Conservation (phyloP, 2,888 invertebrate genomes). For the Zygogramma bicolorata region DNA sequence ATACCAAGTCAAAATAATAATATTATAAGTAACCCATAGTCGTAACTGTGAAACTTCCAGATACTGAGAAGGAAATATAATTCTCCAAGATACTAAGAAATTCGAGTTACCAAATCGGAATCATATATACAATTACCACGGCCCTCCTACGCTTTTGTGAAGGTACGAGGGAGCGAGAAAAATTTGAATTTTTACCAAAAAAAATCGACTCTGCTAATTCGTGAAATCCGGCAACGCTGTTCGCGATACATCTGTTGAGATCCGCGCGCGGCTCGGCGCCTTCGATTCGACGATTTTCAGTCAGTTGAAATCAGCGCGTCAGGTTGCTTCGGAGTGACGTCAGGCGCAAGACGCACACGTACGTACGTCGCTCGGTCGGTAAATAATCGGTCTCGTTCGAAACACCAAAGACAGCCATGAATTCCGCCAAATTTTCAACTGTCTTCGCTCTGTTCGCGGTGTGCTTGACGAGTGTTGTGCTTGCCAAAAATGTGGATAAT, state of each 20-base stretch:
- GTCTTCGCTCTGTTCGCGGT: conserved; percentile 40
- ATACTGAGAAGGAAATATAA: too few relatives aligned
- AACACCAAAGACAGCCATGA: neutral
- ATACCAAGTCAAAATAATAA: too few relatives aligned
- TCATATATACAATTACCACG: too few relatives aligned
- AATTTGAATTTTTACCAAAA: neutral
- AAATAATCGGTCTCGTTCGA: conserved; percentile 17
- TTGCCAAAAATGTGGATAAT: conserved; percentile 53
- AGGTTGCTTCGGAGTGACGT: conserved; percentile 5
- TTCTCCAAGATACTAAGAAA: too few relatives aligned
- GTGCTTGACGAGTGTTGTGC: conserved; percentile 51
- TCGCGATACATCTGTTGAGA: conserved; percentile 39
- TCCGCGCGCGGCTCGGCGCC: conserved; percentile 29
- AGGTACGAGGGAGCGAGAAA: too few relatives aligned
- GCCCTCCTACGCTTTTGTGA: too few relatives aligned
- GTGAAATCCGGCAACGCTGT: conserved; percentile 24
- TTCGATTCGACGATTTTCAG: conserved; percentile 42
- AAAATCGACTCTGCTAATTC: neutral
- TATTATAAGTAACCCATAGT: too few relatives aligned
- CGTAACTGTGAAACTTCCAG: too few relatives aligned
- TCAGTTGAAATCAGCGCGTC: conserved; percentile 32
- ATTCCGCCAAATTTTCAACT: neutral
- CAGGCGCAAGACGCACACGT: conserved; percentile 15
- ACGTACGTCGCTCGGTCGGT: conserved; percentile 22
- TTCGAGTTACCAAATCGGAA: too few relatives aligned